phyloP scores from a whole-genome alignment of 1,140 invertebrate genomes.

The Acromyrmex echinatior region DNA sequence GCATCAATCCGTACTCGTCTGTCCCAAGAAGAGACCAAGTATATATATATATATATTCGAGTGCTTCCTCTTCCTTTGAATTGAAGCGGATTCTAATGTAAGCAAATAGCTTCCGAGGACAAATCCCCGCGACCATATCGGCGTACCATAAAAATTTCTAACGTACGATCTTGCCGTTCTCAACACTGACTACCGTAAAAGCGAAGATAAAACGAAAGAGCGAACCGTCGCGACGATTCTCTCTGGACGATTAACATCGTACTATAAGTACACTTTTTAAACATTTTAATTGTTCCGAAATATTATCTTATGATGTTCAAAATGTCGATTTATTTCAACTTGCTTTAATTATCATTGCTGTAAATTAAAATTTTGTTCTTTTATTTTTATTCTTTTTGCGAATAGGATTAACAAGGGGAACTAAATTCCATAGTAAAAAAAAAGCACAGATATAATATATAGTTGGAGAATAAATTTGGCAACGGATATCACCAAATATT shows the following conservation, averaged over 20 bases:
- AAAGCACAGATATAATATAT: neutral
- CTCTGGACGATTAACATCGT: slow-evolving; percentile 39
- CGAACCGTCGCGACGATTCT: slow-evolving; percentile 19
- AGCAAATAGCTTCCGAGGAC: slow-evolving; percentile 81
- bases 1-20: slow-evolving; percentile 72
- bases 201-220: slow-evolving; percentile 34
- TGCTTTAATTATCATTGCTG: neutral
- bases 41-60: neutral
- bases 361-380: neutral
- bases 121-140: slow-evolving; percentile 80
- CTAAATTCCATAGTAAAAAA: neutral
- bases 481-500: neutral
- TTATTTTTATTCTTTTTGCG: slow-evolving; percentile 2
- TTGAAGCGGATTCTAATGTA: slow-evolving; percentile 74
- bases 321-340: neutral
- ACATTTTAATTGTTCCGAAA: neutral
- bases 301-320: neutral
- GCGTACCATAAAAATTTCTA: slow-evolving; percentile 71
- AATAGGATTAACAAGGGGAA: neutral
- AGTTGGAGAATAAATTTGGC: neutral
- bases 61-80: slow-evolving; percentile 47
- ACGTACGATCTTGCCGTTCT: slow-evolving; percentile 76
- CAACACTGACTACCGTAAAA: slow-evolving; percentile 58
- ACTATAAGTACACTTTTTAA: slow-evolving; percentile 7
- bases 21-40: slow-evolving; percentile 55